phyloP scores from a whole-genome alignment of 2,888 invertebrate species.

The Polyploca ridens region DNA sequence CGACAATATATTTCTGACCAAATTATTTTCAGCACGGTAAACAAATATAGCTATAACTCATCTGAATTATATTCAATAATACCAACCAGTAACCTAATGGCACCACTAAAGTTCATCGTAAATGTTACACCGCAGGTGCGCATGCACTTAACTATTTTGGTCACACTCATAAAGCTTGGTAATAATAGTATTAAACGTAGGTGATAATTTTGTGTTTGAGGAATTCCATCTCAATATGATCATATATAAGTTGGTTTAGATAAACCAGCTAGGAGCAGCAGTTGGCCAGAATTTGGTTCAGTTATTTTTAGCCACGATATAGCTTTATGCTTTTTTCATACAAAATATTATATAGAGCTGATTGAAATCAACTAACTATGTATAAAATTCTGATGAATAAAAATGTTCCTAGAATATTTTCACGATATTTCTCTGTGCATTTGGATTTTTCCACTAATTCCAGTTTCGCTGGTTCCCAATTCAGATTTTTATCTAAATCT shows the following conservation, averaged over 20 bases:
- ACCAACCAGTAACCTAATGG: slow-evolving; percentile 5
- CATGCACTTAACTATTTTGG: slow-evolving; percentile 1
- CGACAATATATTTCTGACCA: not conserved
- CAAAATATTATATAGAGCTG: too few species aligned
- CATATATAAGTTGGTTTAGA: not conserved
- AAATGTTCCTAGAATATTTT: too few species aligned
- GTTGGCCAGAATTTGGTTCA: too few species aligned
- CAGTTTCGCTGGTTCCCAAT: too few species aligned
- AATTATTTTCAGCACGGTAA: not conserved
- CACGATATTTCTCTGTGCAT: too few species aligned
- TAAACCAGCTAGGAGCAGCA: too few species aligned
- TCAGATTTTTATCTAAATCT: too few species aligned
- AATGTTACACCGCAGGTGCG: slow-evolving; percentile 9
- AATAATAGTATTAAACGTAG: not conserved
- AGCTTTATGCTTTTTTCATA: too few species aligned
- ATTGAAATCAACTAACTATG: too few species aligned
- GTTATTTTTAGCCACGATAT: too few species aligned
- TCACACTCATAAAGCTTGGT: slow-evolving; percentile 1
- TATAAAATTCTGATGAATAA: too few species aligned
- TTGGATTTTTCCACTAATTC: too few species aligned
- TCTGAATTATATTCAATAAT: not conserved
- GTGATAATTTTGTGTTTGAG: not conserved
- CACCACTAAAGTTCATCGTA: slow-evolving; percentile 4
- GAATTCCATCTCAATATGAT: not conserved
- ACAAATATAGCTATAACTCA: not conserved